phyloP scores from a whole-genome alignment of 2,113 vertebrate species.

The Mus spicilegus region DNA sequence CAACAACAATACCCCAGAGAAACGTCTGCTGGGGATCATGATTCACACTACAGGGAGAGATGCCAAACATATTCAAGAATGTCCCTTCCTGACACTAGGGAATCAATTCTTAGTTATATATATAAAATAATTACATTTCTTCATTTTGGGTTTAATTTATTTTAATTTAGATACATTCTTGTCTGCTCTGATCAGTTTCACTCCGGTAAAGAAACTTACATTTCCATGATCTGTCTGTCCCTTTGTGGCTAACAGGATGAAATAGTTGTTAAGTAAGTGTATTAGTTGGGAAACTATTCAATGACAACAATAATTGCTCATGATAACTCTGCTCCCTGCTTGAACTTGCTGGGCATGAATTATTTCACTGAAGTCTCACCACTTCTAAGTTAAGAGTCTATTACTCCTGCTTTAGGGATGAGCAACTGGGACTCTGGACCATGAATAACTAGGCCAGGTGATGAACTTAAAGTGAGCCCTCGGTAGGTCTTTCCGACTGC shows the following conservation, averaged over 20 bases:
- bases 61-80: background rate
- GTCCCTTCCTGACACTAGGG: background rate
- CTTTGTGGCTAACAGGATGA: background rate
- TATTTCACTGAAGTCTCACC: slow-evolving; percentile 36
- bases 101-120: background rate
- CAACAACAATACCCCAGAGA: background rate
- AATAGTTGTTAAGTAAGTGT: background rate
- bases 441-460: background rate
- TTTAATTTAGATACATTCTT: slow-evolving; percentile 4
- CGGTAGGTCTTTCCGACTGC: background rate
- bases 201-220: background rate
- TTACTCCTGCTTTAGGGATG: background rate
- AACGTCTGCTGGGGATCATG: background rate
- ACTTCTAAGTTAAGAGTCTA: background rate
- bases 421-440: background rate
- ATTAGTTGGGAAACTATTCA: background rate
- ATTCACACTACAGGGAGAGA: background rate
- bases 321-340: background rate
- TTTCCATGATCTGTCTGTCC: background rate
- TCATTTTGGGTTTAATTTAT: background rate
- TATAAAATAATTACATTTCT: slow-evolving; percentile 32
- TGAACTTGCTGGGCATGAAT: background rate
- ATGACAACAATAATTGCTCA: background rate
- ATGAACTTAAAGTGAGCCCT: background rate
- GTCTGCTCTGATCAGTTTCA: background rate